phyloP scores from a whole-genome alignment of 1,140 invertebrate genomes.

The Anastrepha obliqua region DNA sequence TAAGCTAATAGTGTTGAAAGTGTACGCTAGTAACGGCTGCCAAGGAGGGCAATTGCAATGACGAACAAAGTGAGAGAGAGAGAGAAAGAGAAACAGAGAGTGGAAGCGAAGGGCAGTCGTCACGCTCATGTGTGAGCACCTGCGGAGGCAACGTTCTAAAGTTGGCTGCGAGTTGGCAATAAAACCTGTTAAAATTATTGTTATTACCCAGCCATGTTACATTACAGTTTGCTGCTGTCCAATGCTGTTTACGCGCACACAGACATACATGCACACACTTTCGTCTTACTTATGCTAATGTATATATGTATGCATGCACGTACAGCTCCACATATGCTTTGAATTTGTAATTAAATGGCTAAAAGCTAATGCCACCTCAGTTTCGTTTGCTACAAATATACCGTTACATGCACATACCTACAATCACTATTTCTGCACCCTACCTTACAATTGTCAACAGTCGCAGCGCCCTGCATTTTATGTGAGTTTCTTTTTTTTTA shows the following conservation, averaged over 20 bases:
- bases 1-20: slow-evolving; percentile 46
- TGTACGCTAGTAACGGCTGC: slow-evolving; percentile 13
- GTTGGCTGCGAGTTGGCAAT: background rate
- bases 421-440: too few relatives aligned
- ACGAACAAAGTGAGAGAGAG: background rate
- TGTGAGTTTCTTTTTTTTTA: background rate
- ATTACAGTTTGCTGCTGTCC: background rate
- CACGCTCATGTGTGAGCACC: background rate
- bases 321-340: slow-evolving; percentile 33
- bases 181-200: slow-evolving; percentile 53
- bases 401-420: background rate
- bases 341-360: slow-evolving; percentile 41
- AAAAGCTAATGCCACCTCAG: background rate
- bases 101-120: too few relatives aligned
- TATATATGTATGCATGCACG: background rate
- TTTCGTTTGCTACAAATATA: background rate
- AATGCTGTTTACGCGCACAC: background rate
- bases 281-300: background rate
- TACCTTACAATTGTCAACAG: background rate
- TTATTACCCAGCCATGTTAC: background rate
- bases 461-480: background rate
- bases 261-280: background rate
- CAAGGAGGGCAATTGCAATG: background rate
- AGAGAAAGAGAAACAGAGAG: too few relatives aligned
- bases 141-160: background rate